Evolutionary conservation across 2,797 vertebrate genomes (phyloP), one percentile per base, ranked within the genome.

Genomic region (Hippopotamyrus pictus): DNA sequence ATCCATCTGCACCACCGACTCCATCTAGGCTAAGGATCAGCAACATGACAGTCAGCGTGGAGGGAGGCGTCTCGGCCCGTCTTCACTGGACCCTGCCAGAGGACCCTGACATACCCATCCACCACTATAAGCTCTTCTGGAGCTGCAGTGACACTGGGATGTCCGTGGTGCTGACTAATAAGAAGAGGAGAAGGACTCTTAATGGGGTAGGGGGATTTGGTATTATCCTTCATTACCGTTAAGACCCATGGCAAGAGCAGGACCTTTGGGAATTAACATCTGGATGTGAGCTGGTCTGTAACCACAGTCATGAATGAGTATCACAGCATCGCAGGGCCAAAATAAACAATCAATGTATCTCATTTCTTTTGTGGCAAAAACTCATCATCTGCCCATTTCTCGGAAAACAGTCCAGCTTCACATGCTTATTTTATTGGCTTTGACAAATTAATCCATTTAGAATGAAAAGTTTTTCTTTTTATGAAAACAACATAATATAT

Each of bases 111-210:
- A 94, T 98, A 82, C 98, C 98, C 2, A 92, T 99, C 6, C 98
- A 99, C 89, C 98, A 99, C 95, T 99, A 97, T 94, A 98, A 97
- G 93, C 96, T 98, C 11, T 97, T 97, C 92, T 99, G 98, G 98
- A 99, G 97, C 94, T 98, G 98, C 97, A 97, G 94, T 0, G 96
- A 95, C 37, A 92, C 94, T 9, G 95, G 96, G 90, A 97, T 96
- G 95, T 95, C 97, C 0, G 92, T 95, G 59, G 96, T 98, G 86
- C 96, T 97, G 1, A 95, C 97, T 12, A 98, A 97, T 93, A 99
- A 97, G 95, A 99, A 97, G 93, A 96, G 97, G 93, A 97, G 98
- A 86, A 99, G 97, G 97, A 99, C 96, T 79, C 95, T 96, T 0
- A 94, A 96, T 25, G 98, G 97, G 97, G 98, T 99, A 95, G 76